phyloP scores from a whole-genome alignment of 1,140 invertebrate genomes.

The Harlomillsia oculata region DNA sequence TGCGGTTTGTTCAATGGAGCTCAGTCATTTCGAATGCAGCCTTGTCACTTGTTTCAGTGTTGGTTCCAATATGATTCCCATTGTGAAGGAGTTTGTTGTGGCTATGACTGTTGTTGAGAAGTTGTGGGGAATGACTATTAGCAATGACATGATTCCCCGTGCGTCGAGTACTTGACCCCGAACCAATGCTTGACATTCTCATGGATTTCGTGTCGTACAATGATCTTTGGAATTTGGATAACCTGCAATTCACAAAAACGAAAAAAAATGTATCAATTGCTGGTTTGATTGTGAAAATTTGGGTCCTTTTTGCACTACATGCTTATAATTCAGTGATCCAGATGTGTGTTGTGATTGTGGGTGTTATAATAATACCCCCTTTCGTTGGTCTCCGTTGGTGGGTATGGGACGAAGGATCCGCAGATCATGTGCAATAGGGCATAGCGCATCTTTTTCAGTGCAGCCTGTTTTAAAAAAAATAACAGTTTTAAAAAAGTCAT shows the following conservation, averaged over 20 bases:
- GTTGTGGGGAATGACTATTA: not conserved
- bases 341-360: not conserved
- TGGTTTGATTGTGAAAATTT: too few relatives aligned
- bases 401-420: constrained; percentile 6
- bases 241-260: constrained; percentile 1
- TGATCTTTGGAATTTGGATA: constrained; percentile 27
- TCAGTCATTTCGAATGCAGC: constrained; percentile 16
- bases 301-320: not conserved
- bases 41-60: constrained; percentile 10
- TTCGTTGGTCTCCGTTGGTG: not conserved
- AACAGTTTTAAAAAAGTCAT: not conserved
- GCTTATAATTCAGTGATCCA: not conserved
- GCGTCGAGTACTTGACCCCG: constrained; percentile 15
- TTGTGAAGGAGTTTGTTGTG: not conserved
- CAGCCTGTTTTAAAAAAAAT: constrained; percentile 21
- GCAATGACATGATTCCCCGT: not conserved
- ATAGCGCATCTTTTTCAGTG: constrained; percentile 29
- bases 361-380: not conserved
- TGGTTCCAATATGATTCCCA: constrained; percentile 8
- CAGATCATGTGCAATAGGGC: constrained; percentile 13
- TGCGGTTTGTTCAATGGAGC: too few relatives aligned
- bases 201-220: constrained; percentile 25
- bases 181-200: constrained; percentile 26
- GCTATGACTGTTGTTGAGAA: not conserved
- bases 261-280: too few relatives aligned